Conservation (phyloP, 2,888 invertebrate genomes). For the Tridacna crocea region DNA sequence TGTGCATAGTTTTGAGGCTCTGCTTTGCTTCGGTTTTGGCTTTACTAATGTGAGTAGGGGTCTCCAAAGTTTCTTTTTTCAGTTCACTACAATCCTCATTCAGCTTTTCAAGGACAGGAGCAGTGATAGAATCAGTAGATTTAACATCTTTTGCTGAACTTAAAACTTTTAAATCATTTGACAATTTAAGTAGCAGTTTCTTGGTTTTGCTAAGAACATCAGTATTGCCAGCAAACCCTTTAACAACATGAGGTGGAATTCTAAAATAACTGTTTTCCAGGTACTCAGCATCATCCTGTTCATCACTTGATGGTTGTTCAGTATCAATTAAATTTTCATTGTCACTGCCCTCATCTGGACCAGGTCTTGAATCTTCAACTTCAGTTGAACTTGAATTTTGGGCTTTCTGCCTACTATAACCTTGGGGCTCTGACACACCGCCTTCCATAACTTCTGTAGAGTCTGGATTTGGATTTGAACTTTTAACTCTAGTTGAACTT, state of each 20-base stretch:
- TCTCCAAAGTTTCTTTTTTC: too few relatives aligned
- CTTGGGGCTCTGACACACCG: too few relatives aligned
- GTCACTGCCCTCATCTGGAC: background rate
- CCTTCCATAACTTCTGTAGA: background rate
- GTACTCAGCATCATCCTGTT: background rate
- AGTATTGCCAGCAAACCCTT: background rate
- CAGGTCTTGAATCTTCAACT: background rate
- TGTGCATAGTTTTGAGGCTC: background rate
- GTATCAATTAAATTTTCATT: background rate
- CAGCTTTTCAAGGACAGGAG: background rate
- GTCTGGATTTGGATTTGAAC: background rate
- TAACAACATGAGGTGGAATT: conserved; percentile 1
- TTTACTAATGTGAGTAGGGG: background rate
- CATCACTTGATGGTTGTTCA: background rate
- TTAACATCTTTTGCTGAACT: background rate
- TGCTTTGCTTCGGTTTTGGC: background rate
- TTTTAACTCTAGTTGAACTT: background rate
- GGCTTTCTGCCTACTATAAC: background rate
- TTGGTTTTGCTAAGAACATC: background rate
- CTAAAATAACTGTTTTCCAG: background rate
- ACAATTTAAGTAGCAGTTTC: background rate
- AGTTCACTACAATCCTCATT: background rate
- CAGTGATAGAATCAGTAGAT: background rate
- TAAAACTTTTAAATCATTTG: background rate
- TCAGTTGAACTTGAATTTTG: background rate